These are phyloP conservation scores for Phorcus lineatus DNA, from an alignment of 2,888 invertebrate genomes.

Conservation along the genomic window DNA sequence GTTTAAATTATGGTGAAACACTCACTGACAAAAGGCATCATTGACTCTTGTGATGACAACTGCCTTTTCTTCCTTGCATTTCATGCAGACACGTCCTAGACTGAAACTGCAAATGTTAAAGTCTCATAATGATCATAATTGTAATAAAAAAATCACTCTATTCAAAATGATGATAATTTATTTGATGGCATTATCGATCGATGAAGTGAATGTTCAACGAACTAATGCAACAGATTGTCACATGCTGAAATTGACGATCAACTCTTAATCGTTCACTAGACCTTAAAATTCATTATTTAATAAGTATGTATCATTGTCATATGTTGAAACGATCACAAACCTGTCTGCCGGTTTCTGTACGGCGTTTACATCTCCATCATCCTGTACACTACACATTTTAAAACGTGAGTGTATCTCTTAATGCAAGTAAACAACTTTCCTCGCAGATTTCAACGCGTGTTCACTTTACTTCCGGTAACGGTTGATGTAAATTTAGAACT, in stretches of 20 bases:
- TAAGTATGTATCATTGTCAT: no score
- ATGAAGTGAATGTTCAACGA: no score
- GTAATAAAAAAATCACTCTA: neutral
- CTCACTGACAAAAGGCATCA: slow-evolving; percentile 73
- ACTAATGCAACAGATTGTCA: no score
- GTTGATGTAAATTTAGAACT: no score
- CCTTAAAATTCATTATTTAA: no score
- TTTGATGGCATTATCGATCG: neutral
- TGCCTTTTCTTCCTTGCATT: slow-evolving; percentile 65
- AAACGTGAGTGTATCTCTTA: no score
- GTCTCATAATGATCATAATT: neutral
- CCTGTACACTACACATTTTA: slow-evolving; percentile 28
- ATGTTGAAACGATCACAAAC: neutral
- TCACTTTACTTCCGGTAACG: no score
- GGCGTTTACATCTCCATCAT: neutral
- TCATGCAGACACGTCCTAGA: slow-evolving; percentile 62
- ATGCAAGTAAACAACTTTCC: no score
- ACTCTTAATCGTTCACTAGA: no score
- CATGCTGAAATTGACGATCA: no score
- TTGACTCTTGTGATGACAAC: slow-evolving; percentile 68
- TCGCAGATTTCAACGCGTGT: no score
- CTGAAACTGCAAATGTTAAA: neutral
- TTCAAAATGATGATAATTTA: neutral
- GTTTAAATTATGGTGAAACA: neutral
- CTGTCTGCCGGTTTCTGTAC: neutral